phyloP scores from a whole-genome alignment of 2,113 vertebrate genomes.

The Echinops telfairi region DNA sequence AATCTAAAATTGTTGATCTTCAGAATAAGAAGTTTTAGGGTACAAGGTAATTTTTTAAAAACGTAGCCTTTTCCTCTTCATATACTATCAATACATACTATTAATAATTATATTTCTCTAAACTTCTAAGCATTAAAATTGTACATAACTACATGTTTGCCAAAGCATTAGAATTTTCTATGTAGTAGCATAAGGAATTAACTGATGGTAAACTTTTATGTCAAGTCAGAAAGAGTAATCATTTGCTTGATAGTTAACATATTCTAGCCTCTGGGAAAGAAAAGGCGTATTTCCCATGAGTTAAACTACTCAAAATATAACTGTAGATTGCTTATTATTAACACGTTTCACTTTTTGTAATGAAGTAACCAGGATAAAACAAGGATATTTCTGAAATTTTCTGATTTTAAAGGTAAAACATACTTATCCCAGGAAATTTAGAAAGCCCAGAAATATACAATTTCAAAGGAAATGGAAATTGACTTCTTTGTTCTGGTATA shows the following conservation, averaged over 20 bases:
- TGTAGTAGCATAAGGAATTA: conserved; percentile 29
- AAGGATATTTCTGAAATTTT: background rate
- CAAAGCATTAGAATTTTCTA: conserved; percentile 2
- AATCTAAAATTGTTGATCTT: background rate
- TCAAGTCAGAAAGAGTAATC: conserved; percentile 62
- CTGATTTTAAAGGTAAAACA: conserved; percentile 17
- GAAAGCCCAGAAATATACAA: conserved; percentile 25
- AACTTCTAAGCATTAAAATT: background rate
- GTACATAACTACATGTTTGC: background rate
- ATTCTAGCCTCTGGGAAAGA: conserved; percentile 42
- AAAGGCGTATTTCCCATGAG: conserved; percentile 30
- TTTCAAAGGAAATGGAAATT: background rate
- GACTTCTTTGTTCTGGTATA: background rate
- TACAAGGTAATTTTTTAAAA: background rate
- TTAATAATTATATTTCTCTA: conserved; percentile 20
- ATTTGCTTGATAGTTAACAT: conserved; percentile 44
- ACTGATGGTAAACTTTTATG: conserved; percentile 59
- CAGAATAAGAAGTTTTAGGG: conserved; percentile 26
- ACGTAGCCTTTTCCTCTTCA: background rate
- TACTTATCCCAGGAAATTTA: background rate
- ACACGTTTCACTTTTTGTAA: conserved; percentile 32
- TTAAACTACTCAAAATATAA: conserved; percentile 23
- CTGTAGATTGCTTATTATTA: conserved; percentile 55
- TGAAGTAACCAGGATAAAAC: background rate
- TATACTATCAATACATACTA: background rate